phyloP scores from a whole-genome alignment of 2,113 vertebrate genomes.

The Rallus limicola region DNA sequence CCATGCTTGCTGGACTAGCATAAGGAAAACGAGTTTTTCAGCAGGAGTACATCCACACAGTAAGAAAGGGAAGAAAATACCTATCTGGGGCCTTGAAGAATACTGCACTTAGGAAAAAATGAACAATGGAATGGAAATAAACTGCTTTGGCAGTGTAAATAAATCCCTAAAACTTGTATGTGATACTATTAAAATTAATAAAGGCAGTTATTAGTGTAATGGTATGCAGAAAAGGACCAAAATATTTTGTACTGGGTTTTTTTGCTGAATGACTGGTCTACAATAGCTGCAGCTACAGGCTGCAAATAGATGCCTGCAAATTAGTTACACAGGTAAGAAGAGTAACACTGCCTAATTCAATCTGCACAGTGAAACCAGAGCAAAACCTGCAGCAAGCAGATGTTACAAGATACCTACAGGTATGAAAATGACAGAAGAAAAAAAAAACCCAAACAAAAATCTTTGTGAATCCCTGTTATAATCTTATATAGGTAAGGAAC shows the following conservation, averaged over 20 bases:
- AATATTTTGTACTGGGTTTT: accelerated
- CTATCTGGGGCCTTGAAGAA: background rate
- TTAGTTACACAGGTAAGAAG: background rate
- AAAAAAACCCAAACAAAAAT: background rate
- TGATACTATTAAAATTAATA: background rate
- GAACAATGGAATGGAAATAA: background rate
- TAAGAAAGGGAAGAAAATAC: background rate
- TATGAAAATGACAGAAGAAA: background rate
- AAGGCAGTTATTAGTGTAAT: background rate
- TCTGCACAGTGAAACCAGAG: background rate
- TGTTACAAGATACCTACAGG: background rate
- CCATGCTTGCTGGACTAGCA: background rate
- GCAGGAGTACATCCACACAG: background rate
- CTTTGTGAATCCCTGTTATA: background rate
- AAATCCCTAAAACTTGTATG: background rate
- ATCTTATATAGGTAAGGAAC: background rate
- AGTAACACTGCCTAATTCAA: background rate
- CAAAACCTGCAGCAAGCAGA: background rate
- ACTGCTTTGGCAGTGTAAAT: background rate
- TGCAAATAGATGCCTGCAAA: background rate
- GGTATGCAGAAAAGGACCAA: background rate
- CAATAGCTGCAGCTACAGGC: background rate
- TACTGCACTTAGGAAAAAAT: background rate
- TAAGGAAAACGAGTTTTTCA: background rate
- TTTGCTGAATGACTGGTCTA: background rate